Base-by-base conservation (phyloP, 1,140 invertebrate species). In the Nebria ingens region DNA sequence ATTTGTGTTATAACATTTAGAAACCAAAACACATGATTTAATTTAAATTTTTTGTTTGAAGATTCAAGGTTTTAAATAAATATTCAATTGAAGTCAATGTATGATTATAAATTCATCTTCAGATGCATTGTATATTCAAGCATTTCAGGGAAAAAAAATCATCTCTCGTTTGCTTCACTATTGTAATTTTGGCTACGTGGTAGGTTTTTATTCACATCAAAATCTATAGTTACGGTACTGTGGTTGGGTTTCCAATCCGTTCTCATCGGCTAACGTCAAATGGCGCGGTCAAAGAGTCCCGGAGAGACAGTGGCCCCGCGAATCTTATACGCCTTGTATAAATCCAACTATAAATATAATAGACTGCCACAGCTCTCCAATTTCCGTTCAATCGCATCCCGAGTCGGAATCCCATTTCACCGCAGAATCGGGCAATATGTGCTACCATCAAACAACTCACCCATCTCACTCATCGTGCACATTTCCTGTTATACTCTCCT, bases 281-380 rank as follows among this genome's bases (percentile, higher is more conserved):
- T 45, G 40, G 40, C 4, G 40, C 40, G 25, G n/a, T 34, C 25
- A 34, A n/a, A 34, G 25, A 34, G 25, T 34, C 25, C 40, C 40
- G 15, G 17, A 45, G 40, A 45, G 40, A 45, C 40, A 45, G 3
- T 12, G 17, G 40, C 15, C n/a, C 25, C 9, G 40, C 40, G 40
- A 45, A 34, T 45, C 40, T 45, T 45, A n/a, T 11, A 45, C 40
- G 9, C 40, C 40, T 45, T 45, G 51, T 58, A 60, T 60, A 60
- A 60, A 60, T 58, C 54, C 52, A 59, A 60, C 56, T 60, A 52
- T 60, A 57, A 57, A 57, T 57, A 57, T 57, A 57, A 57, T 53
- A 57, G 56, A 57, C 38, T 53, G 51, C 6, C 53, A 55, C n/a
- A 20, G 53, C 52, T 59, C 55, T 59, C 60, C 54, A 61, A 55